These are phyloP conservation scores for Eulemur mongoz DNA, from an alignment of 2,797 vertebrate genomes.

Conservation along the genomic window DNA sequence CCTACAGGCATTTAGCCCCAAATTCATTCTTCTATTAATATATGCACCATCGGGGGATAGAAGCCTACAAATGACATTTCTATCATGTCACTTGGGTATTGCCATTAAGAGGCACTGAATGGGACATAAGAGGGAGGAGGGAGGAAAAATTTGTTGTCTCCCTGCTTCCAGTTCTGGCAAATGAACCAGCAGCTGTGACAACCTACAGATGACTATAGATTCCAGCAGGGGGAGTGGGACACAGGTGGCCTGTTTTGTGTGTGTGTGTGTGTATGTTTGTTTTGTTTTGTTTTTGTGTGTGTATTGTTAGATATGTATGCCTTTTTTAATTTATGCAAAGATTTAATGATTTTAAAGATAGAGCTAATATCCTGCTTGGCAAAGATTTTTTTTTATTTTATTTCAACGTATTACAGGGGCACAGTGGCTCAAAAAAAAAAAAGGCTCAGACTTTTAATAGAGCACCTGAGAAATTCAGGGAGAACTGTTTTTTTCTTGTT, in stretches of 20 bases:
- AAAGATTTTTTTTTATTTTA: no score
- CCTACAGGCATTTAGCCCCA: neutral
- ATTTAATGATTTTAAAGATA: no score
- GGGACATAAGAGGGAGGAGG: neutral
- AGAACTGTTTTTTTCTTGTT: neutral
- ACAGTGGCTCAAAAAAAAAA: neutral
- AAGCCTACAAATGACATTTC: neutral
- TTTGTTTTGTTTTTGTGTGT: neutral
- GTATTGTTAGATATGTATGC: no score
- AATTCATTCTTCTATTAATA: neutral
- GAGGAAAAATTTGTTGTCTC: neutral
- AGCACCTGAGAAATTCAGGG: neutral
- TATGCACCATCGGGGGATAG: neutral
- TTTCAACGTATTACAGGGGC: no score
- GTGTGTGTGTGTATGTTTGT: no score
- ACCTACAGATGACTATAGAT: neutral
- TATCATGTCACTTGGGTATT: neutral
- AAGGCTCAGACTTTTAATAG: neutral
- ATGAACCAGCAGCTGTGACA: neutral
- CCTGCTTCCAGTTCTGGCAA: neutral
- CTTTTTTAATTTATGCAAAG: no score
- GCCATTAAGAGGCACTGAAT: neutral
- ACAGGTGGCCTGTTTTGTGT: neutral
- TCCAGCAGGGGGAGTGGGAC: neutral
- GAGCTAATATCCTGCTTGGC: no score